A percentile compares a stretch with the other conserved stretches of the same genome.
phyloP scores from a whole-genome alignment of 1,140 invertebrate species.

The Xylocopa sonorina region DNA sequence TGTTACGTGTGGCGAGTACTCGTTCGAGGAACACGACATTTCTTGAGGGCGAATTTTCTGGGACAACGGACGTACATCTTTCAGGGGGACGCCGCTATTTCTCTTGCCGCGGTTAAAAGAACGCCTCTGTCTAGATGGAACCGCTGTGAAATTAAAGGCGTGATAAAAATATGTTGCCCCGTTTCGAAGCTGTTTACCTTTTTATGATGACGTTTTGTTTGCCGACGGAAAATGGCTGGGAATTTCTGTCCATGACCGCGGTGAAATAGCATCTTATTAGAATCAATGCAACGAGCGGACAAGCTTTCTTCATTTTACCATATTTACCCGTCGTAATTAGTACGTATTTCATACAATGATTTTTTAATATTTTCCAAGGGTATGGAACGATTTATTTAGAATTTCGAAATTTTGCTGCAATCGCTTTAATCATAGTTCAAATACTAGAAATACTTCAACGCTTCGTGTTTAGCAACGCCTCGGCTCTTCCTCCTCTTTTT shows the following conservation, averaged over 20 bases:
- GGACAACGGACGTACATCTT: slow-evolving; percentile 40
- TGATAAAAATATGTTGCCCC: slow-evolving; percentile 6
- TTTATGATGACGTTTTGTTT: not conserved
- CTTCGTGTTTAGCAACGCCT: not conserved
- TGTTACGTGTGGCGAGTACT: slow-evolving; percentile 25
- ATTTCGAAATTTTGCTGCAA: no score
- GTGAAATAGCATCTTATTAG: not conserved
- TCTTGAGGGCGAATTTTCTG: slow-evolving; percentile 24
- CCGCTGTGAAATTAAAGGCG: slow-evolving; percentile 27
- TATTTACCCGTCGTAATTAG: no score
- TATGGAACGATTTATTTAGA: no score
- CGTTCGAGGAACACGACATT: slow-evolving; percentile 15
- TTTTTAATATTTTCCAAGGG: no score
- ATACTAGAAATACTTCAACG: no score
- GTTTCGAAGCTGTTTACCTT: not conserved
- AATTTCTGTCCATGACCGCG: no score
- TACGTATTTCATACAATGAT: no score
- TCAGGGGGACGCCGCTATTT: slow-evolving; percentile 18
- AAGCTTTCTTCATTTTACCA: no score
- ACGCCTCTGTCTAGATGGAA: not conserved
- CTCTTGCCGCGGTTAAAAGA: slow-evolving; percentile 26
- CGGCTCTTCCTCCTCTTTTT: not conserved
- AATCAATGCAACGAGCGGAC: not conserved
- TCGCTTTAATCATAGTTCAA: no score
- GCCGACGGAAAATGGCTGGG: no score